Evolutionary conservation across 1,140 invertebrate genomes (phyloP).

Genomic region (Chrysomallon squamiferum): DNA sequence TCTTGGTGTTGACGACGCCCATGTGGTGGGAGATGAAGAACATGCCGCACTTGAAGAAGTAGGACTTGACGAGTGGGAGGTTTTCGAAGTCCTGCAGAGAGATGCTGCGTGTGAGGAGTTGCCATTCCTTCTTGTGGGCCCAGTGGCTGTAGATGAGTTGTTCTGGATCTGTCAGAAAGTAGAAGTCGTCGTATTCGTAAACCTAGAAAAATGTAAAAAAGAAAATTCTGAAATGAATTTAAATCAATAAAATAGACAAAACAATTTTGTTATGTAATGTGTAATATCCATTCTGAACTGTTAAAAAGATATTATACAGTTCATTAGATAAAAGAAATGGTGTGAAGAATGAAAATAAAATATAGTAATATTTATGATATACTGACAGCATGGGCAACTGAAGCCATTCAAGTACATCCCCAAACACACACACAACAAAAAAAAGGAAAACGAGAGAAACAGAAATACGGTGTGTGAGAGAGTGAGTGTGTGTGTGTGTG

Average conservation of each 20-base stretch:
- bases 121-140: constrained; percentile 60
- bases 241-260: no score
- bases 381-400: no score
- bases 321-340: neutral
- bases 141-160: constrained; percentile 63
- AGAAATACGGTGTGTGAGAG: no score
- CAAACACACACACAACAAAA: no score
- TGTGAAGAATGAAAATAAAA: neutral
- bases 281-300: no score
- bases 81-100: constrained; percentile 60
- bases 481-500: no score
- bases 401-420: no score
- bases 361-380: no score
- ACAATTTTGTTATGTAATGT: no score
- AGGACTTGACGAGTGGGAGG: constrained; percentile 62
- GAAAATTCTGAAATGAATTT: neutral
- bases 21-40: constrained; percentile 61
- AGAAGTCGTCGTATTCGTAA: constrained; percentile 65
- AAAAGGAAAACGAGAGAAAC: no score
- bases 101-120: constrained; percentile 52
- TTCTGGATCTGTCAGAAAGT: constrained; percentile 63
- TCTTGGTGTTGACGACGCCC: constrained; percentile 55
- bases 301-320: no score
- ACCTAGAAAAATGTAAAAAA: constrained; percentile 36
- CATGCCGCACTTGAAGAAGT: constrained; percentile 64